Conservation (phyloP, 2,797 vertebrate genomes). For the Dendrocincla fuliginosa region DNA sequence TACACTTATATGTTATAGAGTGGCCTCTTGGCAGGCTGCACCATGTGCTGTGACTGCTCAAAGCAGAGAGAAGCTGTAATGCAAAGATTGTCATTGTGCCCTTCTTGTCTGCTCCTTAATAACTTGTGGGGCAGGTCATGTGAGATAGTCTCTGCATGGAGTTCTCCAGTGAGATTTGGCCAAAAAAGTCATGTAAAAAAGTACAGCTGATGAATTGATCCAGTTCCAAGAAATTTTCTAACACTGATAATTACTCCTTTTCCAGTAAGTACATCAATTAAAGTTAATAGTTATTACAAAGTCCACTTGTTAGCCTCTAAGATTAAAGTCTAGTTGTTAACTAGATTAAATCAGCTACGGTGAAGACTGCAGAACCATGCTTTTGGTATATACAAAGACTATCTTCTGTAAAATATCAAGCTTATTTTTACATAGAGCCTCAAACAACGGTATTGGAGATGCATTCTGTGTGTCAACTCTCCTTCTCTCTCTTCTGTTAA, state of each 20-base stretch:
- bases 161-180: background rate
- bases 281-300: background rate
- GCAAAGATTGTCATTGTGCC: background rate
- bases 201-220: background rate
- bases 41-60: background rate
- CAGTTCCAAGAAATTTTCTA: background rate
- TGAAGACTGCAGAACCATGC: background rate
- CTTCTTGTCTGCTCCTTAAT: background rate
- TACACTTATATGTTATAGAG: background rate
- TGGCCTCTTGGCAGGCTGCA: background rate
- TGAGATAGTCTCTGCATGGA: background rate
- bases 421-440: background rate
- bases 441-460: background rate
- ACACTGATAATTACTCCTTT: background rate
- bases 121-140: accelerated
- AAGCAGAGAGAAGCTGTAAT: background rate
- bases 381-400: background rate
- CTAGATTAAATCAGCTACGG: background rate
- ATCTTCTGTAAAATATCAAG: background rate
- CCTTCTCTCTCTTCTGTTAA: background rate
- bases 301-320: background rate
- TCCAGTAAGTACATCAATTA: background rate
- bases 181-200: background rate
- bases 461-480: background rate
- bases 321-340: background rate